Evolutionary conservation across 2,888 invertebrate genomes (phyloP).

Genomic region (Harpagoxenus sublaevis): DNA sequence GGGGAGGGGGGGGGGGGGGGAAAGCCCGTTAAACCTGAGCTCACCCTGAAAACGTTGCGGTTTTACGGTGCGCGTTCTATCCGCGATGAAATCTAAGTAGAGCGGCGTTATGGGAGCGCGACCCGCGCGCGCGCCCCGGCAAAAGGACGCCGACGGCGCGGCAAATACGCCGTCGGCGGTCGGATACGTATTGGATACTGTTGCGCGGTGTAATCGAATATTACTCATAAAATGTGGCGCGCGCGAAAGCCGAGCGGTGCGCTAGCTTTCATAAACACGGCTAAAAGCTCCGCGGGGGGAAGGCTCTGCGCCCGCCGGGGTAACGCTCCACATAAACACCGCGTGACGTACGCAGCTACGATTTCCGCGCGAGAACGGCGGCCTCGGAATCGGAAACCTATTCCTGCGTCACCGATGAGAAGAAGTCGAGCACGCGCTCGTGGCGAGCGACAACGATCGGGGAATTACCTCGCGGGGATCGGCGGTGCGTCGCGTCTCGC

Average conservation of each 20-base stretch:
- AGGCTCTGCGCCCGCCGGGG: neutral
- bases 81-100: conserved; percentile 29
- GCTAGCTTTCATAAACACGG: conserved; percentile 37
- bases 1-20: no score
- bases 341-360: neutral
- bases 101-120: neutral
- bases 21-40: neutral
- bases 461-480: neutral
- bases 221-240: conserved; percentile 49
- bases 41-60: neutral
- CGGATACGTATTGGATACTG: conserved; percentile 33
- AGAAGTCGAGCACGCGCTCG: neutral
- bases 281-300: conserved; percentile 31
- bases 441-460: neutral
- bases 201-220: conserved; percentile 52
- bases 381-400: neutral
- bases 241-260: neutral
- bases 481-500: neutral
- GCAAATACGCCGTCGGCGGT: conserved; percentile 24
- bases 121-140: neutral
- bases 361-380: neutral
- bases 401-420: neutral
- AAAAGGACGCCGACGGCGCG: conserved; percentile 25
- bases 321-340: neutral
- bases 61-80: neutral